These are phyloP conservation scores for Glyphotaelius pellucidus DNA, from an alignment of 2,888 invertebrate genomes.

Conservation along the genomic window DNA sequence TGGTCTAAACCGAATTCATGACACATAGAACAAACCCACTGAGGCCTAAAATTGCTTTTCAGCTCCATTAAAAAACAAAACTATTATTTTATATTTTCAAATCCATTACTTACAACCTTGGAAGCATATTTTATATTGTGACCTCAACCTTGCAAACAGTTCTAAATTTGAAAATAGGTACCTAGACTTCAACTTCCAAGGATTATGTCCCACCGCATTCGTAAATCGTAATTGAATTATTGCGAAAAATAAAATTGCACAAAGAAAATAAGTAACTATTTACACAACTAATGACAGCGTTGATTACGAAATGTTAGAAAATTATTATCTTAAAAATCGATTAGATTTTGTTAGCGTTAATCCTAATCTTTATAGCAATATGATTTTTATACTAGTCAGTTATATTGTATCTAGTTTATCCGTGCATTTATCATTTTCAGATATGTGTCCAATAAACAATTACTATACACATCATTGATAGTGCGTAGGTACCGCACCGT, in stretches of 20 bases:
- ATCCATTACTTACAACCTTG: neutral
- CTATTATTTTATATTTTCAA: neutral
- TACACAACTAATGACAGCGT: neutral
- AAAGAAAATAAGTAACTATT: neutral
- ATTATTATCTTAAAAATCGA: neutral
- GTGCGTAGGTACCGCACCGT: neutral
- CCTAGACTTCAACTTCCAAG: neutral
- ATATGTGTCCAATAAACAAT: neutral
- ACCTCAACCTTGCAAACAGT: neutral
- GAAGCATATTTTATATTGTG: neutral
- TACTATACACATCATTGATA: neutral
- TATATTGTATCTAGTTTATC: neutral
- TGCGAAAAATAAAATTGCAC: neutral
- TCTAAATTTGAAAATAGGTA: neutral
- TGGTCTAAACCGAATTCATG: neutral
- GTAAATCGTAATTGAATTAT: slow-evolving; percentile 2
- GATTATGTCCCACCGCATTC: neutral
- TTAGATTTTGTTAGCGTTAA: neutral
- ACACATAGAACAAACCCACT: neutral
- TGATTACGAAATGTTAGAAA: neutral
- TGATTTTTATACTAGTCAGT: neutral
- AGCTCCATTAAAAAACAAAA: neutral
- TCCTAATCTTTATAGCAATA: neutral
- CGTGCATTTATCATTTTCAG: neutral
- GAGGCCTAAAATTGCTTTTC: neutral